Base-by-base conservation (phyloP, 2,888 invertebrate species). In the Brachycybe producta region DNA sequence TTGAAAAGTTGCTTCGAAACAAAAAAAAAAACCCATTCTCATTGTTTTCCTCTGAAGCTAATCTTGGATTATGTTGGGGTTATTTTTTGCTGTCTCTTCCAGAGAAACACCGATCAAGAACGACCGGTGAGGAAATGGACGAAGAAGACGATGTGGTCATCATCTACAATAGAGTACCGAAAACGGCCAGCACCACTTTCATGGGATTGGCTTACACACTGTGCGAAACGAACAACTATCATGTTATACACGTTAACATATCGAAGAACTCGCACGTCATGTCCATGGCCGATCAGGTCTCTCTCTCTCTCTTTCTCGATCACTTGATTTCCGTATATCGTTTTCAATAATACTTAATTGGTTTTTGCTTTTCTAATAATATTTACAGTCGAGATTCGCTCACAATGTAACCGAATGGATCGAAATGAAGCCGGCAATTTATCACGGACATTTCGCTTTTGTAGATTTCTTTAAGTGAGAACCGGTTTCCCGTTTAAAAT, bases 401-500 rank as follows among this genome's bases (percentile, higher is more conserved):
- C 79, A 81, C 59, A 98, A 98, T 68, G 78, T 97, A 43, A 84
- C 87, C 1, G 75, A 76, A 54, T 98, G 97, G 97, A 72, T 77
- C 58, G 77, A 77, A 47, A 81, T 87, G 69, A 87, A 90, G 66
- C 97, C 97, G 38, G 92, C 91, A 0, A 73, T 98, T 49, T 97
- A 94, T 69, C 97, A 98, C 69, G 97, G 97, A 1, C 97, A 98
- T 67, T 80, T 97, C 75, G 92, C 94, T 4, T 98, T 83, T 71
- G 72, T 97, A 55, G 90, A 97, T 70, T 97, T 98, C 74, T 76
- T 82, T 57, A 84, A 84, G 91, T 91, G 71, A 68, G 26, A n/a
- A 13, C 15, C 7, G 13, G 13, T 36, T 30, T 52, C 8, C 17
- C 19, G 36, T 19, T 24, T 8, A 41, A 41, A 13, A n/a, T n/a